Base-by-base conservation (phyloP, 2,888 invertebrate species). In the Drosophila flavopinicola region DNA sequence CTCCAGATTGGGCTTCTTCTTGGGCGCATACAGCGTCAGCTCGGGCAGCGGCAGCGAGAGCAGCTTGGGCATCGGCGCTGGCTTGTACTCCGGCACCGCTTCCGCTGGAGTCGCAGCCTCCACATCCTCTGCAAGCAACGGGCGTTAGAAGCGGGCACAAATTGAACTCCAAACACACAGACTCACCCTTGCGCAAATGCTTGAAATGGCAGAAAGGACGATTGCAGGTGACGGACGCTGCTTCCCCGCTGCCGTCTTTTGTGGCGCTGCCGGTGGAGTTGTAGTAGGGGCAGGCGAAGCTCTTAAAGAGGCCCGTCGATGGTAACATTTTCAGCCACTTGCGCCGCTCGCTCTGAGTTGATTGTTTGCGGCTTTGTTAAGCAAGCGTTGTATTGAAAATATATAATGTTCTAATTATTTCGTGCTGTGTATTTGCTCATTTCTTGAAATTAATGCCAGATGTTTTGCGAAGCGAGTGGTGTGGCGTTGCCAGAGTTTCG, bases 181-280 rank as follows among this genome's bases (percentile, higher is more conserved):
- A 64, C 75, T 70, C 77, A 92, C 96, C 96, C 92, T 94, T 95
- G 88, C 94, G 95, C 75, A 94, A 93, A 91, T 98, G 98, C 88
- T 96, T 94, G 91, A 96, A 98, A 92, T 98, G 97, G 92, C 98
- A 98, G 91, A 97, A 97, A 17, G 97, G 97, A 85, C 98, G 93
- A 78, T 95, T 95, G 92, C 98, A 98, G 47, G 94, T 92, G 11
- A 38, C 42, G 66, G 94, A 95, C 96, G 92, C 96, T 96, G 32
- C 64, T 96, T 39, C 66, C 20, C 23, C 52, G 7, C 5, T 35
- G n/a, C 29, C 33, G 17, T 42, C 57, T 27, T 54, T 56, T 11
- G 56, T 35, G 60, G 94, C 95, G 37, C 47, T 58, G 32, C 63
- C 74, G 89, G 93, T 94, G 86, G 95, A 94, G 90, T 67, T 77